phyloP scores from a whole-genome alignment of 2,888 invertebrate species.

The Slavum lentiscoides region DNA sequence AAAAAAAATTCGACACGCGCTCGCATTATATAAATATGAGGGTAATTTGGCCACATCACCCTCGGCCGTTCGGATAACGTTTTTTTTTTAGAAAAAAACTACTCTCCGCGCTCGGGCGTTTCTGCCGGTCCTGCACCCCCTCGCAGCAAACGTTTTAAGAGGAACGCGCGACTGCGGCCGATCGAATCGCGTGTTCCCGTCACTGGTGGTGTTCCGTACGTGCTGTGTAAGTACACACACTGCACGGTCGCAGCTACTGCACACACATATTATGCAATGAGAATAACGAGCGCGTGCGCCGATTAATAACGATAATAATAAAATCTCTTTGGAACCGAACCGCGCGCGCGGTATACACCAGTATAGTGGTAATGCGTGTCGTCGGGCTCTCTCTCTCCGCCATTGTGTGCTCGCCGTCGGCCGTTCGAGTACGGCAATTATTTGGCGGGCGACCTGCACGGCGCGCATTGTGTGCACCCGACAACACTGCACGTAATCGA shows the following conservation, averaged over 20 bases:
- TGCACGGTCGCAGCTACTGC: too few species aligned
- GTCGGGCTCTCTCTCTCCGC: slow-evolving; percentile 36
- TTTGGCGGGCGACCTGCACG: slow-evolving; percentile 27
- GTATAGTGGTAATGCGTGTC: neutral
- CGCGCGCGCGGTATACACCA: neutral
- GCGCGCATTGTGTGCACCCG: slow-evolving; percentile 25
- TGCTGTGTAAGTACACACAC: neutral
- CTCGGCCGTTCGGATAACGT: slow-evolving; percentile 21
- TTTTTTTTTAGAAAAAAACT: neutral
- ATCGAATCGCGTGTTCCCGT: slow-evolving; percentile 37
- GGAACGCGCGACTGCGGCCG: neutral
- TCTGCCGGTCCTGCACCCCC: neutral
- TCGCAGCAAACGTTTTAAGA: slow-evolving; percentile 9
- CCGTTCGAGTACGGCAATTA: slow-evolving; percentile 47
- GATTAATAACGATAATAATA: slow-evolving; percentile 34
- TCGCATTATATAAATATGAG: slow-evolving; percentile 35
- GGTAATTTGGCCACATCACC: slow-evolving; percentile 37
- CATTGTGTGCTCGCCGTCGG: slow-evolving; percentile 18
- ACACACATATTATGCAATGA: too few species aligned
- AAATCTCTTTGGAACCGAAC: slow-evolving; percentile 3
- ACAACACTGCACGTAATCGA: slow-evolving; percentile 32
- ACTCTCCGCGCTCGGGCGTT: neutral
- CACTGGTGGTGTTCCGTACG: neutral
- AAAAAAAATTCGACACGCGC: slow-evolving; percentile 2
- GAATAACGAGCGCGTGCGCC: too few species aligned